These are phyloP conservation scores for Macropis europaea DNA, from an alignment of 2,888 invertebrate genomes.

Conservation along the genomic window DNA sequence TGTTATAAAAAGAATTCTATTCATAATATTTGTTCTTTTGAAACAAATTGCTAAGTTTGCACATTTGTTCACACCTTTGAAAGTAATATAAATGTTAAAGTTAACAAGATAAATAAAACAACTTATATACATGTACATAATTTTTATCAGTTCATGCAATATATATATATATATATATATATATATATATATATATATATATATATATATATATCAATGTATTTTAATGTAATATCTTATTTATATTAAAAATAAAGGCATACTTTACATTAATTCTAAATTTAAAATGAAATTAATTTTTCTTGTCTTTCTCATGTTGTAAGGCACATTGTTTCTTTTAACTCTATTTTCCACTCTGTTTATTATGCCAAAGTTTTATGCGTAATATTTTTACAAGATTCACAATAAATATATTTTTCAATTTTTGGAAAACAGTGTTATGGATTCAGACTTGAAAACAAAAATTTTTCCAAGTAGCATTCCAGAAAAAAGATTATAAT, in stretches of 20 bases:
- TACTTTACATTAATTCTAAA: slow-evolving; percentile 6
- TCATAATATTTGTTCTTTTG: too few relatives aligned
- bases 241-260: slow-evolving; percentile 3
- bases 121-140: too few relatives aligned
- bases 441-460: slow-evolving; percentile 30
- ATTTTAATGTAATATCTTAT: background rate
- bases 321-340: slow-evolving; percentile 46
- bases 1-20: too few relatives aligned
- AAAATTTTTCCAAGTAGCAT: slow-evolving; percentile 52
- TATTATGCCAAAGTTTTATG: background rate
- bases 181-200: too few relatives aligned
- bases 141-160: background rate
- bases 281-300: slow-evolving; percentile 28
- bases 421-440: too few relatives aligned
- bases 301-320: slow-evolving; percentile 35
- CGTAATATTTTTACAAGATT: slow-evolving; percentile 4
- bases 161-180: background rate
- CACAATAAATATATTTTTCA: slow-evolving; percentile 36
- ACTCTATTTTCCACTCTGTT: slow-evolving; percentile 12
- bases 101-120: too few relatives aligned
- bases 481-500: slow-evolving; percentile 24
- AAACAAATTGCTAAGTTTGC: too few relatives aligned
- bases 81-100: too few relatives aligned
- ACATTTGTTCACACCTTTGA: too few relatives aligned
- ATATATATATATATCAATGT: too few relatives aligned